Evolutionary conservation across 2,797 vertebrate species (phyloP).

Genomic region (Leptodactylus fallax): DNA sequence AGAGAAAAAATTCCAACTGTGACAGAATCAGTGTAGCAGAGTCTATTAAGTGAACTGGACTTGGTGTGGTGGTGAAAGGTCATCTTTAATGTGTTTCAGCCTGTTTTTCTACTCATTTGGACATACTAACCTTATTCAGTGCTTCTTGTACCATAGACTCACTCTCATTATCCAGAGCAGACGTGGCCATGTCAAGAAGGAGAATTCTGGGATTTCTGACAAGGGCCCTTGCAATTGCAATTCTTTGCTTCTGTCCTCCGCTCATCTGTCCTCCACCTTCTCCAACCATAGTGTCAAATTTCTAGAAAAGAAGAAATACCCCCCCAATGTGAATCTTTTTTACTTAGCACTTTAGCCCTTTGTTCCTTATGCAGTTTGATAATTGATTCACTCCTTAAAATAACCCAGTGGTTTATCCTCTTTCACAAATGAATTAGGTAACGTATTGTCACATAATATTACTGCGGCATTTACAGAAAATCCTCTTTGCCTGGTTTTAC

Average conservation of each 20-base stretch:
- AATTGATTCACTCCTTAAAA: conserved; percentile 17
- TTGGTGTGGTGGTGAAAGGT: too few relatives aligned
- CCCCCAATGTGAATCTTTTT: background rate
- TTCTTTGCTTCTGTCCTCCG: conserved; percentile 68
- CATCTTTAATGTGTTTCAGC: too few relatives aligned
- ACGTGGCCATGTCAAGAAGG: conserved; percentile 60
- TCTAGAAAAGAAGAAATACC: conserved; percentile 67
- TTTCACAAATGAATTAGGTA: conserved; percentile 29
- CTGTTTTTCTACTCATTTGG: background rate
- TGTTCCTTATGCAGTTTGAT: background rate
- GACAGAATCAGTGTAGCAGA: too few relatives aligned
- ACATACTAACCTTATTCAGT: conserved; percentile 68
- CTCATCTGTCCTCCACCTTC: conserved; percentile 82
- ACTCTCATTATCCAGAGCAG: conserved; percentile 61
- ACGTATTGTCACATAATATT: conserved; percentile 15
- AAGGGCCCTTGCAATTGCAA: conserved; percentile 59
- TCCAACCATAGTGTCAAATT: conserved; percentile 82
- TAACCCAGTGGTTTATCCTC: conserved; percentile 17
- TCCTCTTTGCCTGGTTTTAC: conserved; percentile 71
- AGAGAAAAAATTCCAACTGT: too few relatives aligned
- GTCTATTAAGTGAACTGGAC: too few relatives aligned
- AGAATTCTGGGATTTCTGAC: conserved; percentile 58
- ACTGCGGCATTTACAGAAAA: conserved; percentile 30
- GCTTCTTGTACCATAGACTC: conserved; percentile 57
- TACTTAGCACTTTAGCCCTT: background rate